phyloP scores from a whole-genome alignment of 2,797 vertebrate genomes.

The Enteromius treurensis region DNA sequence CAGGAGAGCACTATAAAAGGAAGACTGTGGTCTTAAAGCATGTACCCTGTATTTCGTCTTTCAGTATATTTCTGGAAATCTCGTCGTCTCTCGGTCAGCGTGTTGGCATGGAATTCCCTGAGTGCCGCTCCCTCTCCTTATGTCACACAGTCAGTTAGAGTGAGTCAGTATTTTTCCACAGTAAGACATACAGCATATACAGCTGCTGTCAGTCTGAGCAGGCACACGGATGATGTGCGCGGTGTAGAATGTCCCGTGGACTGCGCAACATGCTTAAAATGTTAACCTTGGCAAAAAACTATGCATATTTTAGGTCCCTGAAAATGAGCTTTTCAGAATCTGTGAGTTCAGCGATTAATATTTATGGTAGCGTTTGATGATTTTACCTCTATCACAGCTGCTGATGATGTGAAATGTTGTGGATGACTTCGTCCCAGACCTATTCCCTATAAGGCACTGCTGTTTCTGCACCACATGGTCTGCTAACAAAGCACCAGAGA shows the following conservation, averaged over 20 bases:
- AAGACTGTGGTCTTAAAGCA: conserved; percentile 13
- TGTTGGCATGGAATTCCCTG: conserved; percentile 54
- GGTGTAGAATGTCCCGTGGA: background rate
- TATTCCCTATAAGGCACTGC: conserved; percentile 23
- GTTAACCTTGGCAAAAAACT: conserved; percentile 4
- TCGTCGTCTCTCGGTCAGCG: conserved; percentile 9
- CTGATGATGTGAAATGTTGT: conserved; percentile 43
- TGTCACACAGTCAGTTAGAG: conserved; percentile 24
- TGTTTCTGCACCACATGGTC: conserved; percentile 49
- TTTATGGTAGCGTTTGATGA: background rate
- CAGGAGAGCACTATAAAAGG: background rate
- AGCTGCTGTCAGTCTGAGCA: conserved; percentile 8
- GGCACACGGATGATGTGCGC: conserved; percentile 23
- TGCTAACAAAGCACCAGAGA: conserved; percentile 64
- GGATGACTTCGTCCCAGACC: conserved; percentile 33
- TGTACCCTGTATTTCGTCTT: conserved; percentile 30
- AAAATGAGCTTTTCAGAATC: background rate
- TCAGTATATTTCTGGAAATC: conserved; percentile 17
- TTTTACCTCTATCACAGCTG: conserved; percentile 29
- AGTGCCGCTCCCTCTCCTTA: conserved; percentile 54
- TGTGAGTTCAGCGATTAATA: conserved; percentile 1
- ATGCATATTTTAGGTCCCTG: background rate
- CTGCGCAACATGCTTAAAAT: background rate
- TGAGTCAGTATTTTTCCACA: conserved; percentile 46
- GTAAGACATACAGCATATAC: conserved; percentile 18